Percentiles rank a stretch among this genome's conserved stretches.
Conservation (phyloP, 2,888 invertebrate species). For the Melinaea menophilus region DNA sequence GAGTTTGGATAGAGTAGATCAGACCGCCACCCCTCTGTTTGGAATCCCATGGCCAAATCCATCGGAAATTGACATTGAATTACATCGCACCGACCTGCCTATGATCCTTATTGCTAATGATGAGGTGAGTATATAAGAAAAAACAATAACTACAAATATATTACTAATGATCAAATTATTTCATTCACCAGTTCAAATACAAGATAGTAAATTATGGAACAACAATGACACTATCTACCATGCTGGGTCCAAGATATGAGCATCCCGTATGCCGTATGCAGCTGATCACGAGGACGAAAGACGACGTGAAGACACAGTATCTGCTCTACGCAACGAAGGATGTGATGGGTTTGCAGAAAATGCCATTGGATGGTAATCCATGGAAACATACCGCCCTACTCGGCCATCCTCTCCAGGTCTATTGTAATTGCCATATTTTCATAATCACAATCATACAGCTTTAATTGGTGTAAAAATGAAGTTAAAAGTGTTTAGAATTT, state of each 20-base stretch:
- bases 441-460: not conserved
- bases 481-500: not conserved
- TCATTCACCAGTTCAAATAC: conserved; percentile 79
- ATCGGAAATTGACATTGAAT: conserved; percentile 40
- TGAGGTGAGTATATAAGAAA: conserved; percentile 60
- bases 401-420: conserved; percentile 82
- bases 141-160: not conserved
- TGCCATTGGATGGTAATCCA: conserved; percentile 87
- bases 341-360: conserved; percentile 82
- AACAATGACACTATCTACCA: conserved; percentile 81
- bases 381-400: conserved; percentile 80
- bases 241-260: conserved; percentile 83
- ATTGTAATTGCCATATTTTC: too few relatives aligned
- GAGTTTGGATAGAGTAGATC: conserved; percentile 80
- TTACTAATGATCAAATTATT: not conserved
- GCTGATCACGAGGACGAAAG: conserved; percentile 50
- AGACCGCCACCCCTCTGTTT: conserved; percentile 78
- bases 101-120: conserved; percentile 79
- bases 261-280: conserved; percentile 74
- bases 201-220: conserved; percentile 81
- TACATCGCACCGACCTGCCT: conserved; percentile 48
- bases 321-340: conserved; percentile 80
- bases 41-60: conserved; percentile 61
- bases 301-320: conserved; percentile 55
- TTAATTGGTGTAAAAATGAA: not conserved